Evolutionary conservation across 2,888 invertebrate species (phyloP).

Genomic region (Flexamia atlantica): DNA sequence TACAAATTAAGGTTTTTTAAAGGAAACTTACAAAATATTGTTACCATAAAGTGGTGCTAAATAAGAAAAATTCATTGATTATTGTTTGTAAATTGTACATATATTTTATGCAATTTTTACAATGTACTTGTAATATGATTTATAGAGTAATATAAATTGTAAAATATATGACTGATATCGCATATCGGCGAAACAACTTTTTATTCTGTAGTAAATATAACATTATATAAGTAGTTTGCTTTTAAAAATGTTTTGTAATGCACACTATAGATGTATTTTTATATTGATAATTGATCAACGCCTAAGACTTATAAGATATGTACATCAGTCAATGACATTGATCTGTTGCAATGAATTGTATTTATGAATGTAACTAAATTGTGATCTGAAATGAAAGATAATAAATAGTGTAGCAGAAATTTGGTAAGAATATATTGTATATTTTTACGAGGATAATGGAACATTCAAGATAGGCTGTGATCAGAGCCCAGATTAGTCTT

Average conservation of each 20-base stretch:
- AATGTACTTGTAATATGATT: not conserved
- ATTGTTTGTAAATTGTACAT: not conserved
- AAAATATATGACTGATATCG: not conserved
- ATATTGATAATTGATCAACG: not conserved
- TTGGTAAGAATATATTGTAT: not conserved
- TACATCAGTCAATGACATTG: not conserved
- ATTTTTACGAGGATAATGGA: not conserved
- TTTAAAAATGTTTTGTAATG: not conserved
- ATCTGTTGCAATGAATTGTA: not conserved
- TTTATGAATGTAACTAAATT: not conserved
- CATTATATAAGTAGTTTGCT: not conserved
- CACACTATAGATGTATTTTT: slow-evolving; percentile 29
- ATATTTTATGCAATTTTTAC: not conserved
- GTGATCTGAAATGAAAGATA: slow-evolving; percentile 30
- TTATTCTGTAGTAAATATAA: not conserved
- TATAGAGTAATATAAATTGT: not conserved
- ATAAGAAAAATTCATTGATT: not conserved
- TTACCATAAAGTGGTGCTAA: slow-evolving; percentile 24
- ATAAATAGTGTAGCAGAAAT: slow-evolving; percentile 18
- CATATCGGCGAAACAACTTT: not conserved
- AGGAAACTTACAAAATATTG: not conserved
- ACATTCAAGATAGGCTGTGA: not conserved
- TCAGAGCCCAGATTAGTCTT: not conserved
- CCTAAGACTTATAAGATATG: slow-evolving; percentile 3
- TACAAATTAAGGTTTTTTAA: not conserved